Conservation (phyloP, 2,113 vertebrate genomes). For the Mustela lutreola region DNA sequence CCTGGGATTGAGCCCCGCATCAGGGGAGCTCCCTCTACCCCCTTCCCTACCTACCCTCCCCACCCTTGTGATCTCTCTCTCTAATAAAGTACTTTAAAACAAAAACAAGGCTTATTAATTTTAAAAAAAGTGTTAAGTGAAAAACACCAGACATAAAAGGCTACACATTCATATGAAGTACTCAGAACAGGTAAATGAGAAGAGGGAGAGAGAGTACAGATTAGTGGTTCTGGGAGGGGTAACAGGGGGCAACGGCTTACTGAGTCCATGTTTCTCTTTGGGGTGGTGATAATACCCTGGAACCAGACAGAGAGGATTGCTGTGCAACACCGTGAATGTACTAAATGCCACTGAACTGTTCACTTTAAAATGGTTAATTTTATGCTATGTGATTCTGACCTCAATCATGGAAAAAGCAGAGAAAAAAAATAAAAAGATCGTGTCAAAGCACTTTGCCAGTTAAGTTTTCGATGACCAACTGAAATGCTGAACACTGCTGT, state of each 20-base stretch:
- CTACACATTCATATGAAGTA: neutral
- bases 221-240: neutral
- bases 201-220: neutral
- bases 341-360: neutral
- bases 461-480: neutral
- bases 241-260: neutral
- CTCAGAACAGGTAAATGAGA: neutral
- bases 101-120: neutral
- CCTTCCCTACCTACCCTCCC: neutral
- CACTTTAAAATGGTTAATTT: neutral
- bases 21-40: neutral
- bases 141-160: neutral
- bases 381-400: neutral
- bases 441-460: neutral
- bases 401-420: neutral
- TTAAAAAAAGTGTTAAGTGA: neutral
- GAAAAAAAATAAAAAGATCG: neutral
- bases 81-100: neutral
- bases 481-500: neutral
- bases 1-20: fast-evolving
- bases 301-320: neutral
- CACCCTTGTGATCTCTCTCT: neutral
- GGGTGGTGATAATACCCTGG: neutral
- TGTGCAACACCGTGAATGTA: neutral
- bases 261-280: neutral